Evolutionary conservation across 2,797 vertebrate species (phyloP).

Genomic region (Intellagama lesueurii): DNA sequence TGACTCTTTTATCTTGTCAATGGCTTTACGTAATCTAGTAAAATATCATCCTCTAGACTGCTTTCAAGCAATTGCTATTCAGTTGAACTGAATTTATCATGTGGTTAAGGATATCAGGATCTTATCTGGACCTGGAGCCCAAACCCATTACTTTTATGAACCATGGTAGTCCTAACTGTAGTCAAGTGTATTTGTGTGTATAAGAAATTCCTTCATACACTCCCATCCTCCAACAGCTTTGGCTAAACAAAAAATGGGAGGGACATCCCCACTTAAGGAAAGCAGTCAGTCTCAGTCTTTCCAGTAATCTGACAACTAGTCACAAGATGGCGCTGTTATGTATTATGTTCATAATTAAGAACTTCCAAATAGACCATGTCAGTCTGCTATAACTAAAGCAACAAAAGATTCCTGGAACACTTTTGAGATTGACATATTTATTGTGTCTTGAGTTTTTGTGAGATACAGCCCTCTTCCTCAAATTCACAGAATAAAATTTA

Average conservation of each 20-base stretch:
- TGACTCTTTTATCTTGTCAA: constrained; percentile 1
- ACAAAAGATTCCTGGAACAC: no score
- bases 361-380: no score
- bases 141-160: not conserved
- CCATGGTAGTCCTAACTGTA: not conserved
- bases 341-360: no score
- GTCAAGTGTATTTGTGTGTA: not conserved
- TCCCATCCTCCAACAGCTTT: not conserved
- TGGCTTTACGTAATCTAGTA: constrained; percentile 9
- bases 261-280: not conserved
- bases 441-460: no score
- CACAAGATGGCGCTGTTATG: not conserved
- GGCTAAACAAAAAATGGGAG: not conserved
- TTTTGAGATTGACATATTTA: no score
- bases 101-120: constrained; percentile 6
- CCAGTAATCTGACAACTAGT: not conserved
- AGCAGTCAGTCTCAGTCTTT: not conserved
- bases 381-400: no score
- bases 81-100: constrained; percentile 8
- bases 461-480: no score
- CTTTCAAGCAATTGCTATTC: not conserved
- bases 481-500: no score
- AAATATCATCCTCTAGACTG: constrained; percentile 3
- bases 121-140: not conserved
- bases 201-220: not conserved